Evolutionary conservation across 1,140 invertebrate species (phyloP).

Genomic region (Penaeus japonicus): DNA sequence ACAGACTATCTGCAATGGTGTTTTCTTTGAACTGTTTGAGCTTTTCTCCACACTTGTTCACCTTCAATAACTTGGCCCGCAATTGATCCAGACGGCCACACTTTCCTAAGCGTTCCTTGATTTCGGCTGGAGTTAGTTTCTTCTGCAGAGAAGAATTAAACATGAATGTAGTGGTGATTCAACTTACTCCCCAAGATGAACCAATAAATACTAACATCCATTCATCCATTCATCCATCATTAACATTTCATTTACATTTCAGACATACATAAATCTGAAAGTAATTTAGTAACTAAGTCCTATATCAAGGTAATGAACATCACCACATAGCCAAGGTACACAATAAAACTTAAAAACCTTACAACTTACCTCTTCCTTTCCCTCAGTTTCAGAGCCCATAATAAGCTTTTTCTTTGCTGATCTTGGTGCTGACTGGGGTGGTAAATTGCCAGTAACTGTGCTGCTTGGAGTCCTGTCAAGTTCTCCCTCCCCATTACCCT

Average conservation of each 20-base stretch:
- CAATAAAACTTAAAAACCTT: no score
- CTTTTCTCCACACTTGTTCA: slow-evolving; percentile 53
- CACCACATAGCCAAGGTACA: no score
- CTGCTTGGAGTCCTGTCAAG: not conserved
- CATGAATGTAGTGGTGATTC: not conserved
- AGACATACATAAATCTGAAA: no score
- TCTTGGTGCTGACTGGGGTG: not conserved
- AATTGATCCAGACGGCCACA: slow-evolving; percentile 54
- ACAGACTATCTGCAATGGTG: not conserved
- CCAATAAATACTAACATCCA: not conserved
- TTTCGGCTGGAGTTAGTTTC: slow-evolving; percentile 37
- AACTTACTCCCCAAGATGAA: not conserved
- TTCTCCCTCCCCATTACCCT: not conserved
- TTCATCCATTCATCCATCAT: not conserved
- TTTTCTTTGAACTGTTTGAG: slow-evolving; percentile 46
- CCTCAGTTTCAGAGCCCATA: slow-evolving; percentile 7
- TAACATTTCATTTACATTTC: not conserved
- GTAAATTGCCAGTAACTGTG: not conserved
- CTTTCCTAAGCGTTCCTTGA: slow-evolving; percentile 32
- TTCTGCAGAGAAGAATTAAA: not conserved
- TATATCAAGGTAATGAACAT: not conserved
- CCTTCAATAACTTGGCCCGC: slow-evolving; percentile 42
- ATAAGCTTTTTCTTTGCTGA: slow-evolving; percentile 44
- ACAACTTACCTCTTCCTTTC: not conserved
- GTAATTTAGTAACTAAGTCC: no score